Evolutionary conservation across 2,888 invertebrate genomes (phyloP), one percentile per base, ranked within the genome.

Genomic region (Eurytoma californica): DNA sequence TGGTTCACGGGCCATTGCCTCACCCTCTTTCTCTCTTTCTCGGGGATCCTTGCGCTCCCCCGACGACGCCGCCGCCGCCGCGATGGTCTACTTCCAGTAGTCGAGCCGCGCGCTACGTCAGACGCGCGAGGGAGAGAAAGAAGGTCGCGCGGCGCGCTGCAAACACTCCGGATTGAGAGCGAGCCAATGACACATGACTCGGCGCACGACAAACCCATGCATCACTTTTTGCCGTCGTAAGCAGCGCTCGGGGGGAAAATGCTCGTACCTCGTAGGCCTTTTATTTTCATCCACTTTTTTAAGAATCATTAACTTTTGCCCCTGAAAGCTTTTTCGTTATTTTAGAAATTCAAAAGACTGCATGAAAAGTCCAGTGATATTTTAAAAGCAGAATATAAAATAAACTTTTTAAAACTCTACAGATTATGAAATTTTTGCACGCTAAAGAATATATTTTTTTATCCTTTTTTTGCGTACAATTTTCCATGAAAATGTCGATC

Each of bases 1-100:
- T 86, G 86, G 88, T 90, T 90, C 89, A 90, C 89, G 90, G 89
- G 85, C 90, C 90, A 90, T 90, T 90, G 88, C 88, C 86, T 86
- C 86, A 84, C 84, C 86, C 83, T 80, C 85, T 82, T 82, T 68
- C 73, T 82, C 80, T 82, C 81, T 82, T 83, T 83, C 83, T 83
- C 86, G 82, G 70, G 80, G 79, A 80, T 82, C 84, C 82, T 85
- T 76, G 82, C 82, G 84, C 83, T 84, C 77, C 79, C 80, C 70
- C 82, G 24, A 24, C 82, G 55, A 51, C 24, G 20, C 60, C 49
- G 60, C 39, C 82, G 55, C 60, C 24, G 20, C 60, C 49, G 60
- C 39, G 60, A 67, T 67, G 82, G 84, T 74, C 81, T 80, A 83
- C 84, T 84, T 83, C 49, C 58, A 77, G 77, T 80, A 70, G 80